Evolutionary conservation across 2,888 invertebrate species (phyloP).

Genomic region (Pinctada fucata): DNA sequence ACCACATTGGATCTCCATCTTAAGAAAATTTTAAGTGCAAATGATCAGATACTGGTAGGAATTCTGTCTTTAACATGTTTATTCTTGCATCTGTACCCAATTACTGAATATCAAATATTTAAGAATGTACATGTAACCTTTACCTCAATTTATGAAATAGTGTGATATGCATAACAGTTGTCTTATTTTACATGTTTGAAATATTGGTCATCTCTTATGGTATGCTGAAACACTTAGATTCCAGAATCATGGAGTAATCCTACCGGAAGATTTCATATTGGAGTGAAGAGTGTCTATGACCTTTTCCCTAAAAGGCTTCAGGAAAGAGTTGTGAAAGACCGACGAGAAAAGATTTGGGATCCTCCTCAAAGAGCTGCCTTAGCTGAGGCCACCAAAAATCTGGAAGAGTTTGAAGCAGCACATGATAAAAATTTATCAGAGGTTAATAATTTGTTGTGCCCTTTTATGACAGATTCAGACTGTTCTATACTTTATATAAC

Average conservation of each 20-base stretch:
- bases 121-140: too few relatives aligned
- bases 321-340: conserved; percentile 86
- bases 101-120: too few relatives aligned
- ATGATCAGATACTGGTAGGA: too few relatives aligned
- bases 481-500: too few relatives aligned
- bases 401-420: conserved; percentile 83
- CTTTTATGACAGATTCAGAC: too few relatives aligned
- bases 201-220: too few relatives aligned
- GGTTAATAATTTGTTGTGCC: neutral
- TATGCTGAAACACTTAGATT: conserved; percentile 80
- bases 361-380: conserved; percentile 86
- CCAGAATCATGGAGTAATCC: conserved; percentile 91
- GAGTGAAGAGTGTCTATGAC: conserved; percentile 90
- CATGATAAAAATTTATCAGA: conserved; percentile 63
- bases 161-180: neutral
- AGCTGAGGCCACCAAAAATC: conserved; percentile 86
- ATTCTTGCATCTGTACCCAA: too few relatives aligned
- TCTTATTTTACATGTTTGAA: neutral
- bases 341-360: conserved; percentile 91
- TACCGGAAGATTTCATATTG: conserved; percentile 89
- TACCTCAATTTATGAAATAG: too few relatives aligned
- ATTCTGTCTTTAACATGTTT: too few relatives aligned
- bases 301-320: conserved; percentile 90
- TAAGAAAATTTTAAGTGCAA: too few relatives aligned
- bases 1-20: too few relatives aligned